Conservation (phyloP, 2,113 vertebrate species). For the Cynopterus brachyotis region DNA sequence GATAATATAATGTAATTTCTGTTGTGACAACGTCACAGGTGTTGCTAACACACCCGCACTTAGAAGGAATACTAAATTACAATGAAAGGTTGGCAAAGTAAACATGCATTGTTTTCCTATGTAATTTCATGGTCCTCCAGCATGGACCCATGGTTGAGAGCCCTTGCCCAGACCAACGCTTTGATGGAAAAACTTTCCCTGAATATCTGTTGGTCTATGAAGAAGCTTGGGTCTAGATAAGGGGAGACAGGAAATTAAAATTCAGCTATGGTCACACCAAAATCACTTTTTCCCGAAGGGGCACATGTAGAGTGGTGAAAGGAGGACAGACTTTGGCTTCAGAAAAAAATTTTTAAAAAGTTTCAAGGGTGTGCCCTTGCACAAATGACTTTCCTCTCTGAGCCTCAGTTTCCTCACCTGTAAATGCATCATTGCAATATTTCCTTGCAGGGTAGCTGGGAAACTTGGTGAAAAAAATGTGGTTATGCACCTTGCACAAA, state of each 20-base stretch:
- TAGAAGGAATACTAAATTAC: neutral
- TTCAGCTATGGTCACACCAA: neutral
- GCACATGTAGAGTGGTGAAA: neutral
- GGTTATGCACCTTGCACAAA: neutral
- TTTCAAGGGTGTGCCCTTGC: neutral
- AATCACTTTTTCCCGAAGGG: neutral
- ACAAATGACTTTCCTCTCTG: neutral
- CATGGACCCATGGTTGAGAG: neutral
- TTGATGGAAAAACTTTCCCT: neutral
- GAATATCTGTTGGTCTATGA: neutral
- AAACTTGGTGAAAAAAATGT: accelerated
- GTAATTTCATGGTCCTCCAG: neutral
- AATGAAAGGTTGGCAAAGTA: neutral
- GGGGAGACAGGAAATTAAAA: conserved; percentile 64
- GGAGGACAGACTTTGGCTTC: neutral
- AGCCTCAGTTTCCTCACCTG: neutral
- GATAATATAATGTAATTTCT: neutral
- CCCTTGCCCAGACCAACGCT: neutral
- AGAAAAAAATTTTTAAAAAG: neutral
- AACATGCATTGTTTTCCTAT: neutral
- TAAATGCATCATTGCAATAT: neutral
- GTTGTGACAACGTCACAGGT: neutral
- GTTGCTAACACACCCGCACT: neutral
- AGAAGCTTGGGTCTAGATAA: conserved; percentile 4
- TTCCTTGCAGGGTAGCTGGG: neutral